Percentiles rank a stretch among this genome's conserved stretches.
Conservation (phyloP, 1,140 invertebrate genomes). For the Papilio xuthus region DNA sequence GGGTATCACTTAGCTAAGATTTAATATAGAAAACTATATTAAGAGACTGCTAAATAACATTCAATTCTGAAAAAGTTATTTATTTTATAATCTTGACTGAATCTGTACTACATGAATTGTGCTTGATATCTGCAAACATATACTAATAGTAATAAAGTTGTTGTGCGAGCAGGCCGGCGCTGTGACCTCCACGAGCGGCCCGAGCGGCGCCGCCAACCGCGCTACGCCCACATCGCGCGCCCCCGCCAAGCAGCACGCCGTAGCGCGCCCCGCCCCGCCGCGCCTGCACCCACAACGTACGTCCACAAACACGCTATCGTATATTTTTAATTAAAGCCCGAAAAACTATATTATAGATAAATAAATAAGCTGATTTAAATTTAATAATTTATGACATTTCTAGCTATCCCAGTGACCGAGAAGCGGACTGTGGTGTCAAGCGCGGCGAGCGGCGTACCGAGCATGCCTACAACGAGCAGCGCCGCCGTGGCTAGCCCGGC, state of each 20-base stretch:
- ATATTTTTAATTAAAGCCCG: too few relatives aligned
- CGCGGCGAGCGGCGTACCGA: conserved; percentile 47
- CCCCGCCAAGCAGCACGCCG: conserved; percentile 58
- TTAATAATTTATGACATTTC: not conserved
- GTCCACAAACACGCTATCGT: conserved; percentile 40
- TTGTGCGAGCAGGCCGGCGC: conserved; percentile 19
- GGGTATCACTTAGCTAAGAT: too few relatives aligned
- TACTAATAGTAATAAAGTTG: not conserved
- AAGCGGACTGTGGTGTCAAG: conserved; percentile 49
- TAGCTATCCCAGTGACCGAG: conserved; percentile 51
- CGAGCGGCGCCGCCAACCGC: conserved; percentile 46
- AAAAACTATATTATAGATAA: too few relatives aligned
- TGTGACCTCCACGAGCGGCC: conserved; percentile 35
- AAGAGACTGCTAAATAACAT: too few relatives aligned
- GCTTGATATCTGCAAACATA: not conserved
- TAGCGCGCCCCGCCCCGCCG: conserved; percentile 66
- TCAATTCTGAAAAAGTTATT: too few relatives aligned
- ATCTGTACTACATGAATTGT: not conserved
- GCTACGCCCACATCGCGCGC: conserved; percentile 63
- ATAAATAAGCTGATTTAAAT: too few relatives aligned
- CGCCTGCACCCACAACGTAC: conserved; percentile 72
- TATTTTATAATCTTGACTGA: not conserved
- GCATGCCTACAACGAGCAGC: conserved; percentile 18
- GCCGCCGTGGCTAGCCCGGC: conserved; percentile 42
- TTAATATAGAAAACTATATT: too few relatives aligned